Percentiles rank a stretch among this genome's conserved stretches.
These are phyloP conservation scores for Chaitophorus viminalis DNA, from an alignment of 2,888 invertebrate species.

Conservation along the genomic window DNA sequence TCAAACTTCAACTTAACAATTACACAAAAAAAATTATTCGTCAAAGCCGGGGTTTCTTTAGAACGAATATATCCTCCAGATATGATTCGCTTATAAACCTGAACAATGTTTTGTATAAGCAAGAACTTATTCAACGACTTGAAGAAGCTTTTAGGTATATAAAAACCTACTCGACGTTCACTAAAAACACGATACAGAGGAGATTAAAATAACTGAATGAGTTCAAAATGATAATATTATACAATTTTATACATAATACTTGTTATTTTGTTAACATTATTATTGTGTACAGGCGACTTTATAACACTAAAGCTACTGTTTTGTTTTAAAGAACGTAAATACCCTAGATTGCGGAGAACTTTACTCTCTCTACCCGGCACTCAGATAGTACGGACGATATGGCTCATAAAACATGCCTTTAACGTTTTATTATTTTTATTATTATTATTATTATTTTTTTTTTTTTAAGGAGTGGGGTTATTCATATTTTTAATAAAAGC, in stretches of 20 bases:
- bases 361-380: background rate
- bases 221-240: slow-evolving; percentile 10
- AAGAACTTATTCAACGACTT: background rate
- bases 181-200: background rate
- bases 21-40: background rate
- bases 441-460: background rate
- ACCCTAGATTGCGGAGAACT: background rate
- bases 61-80: background rate
- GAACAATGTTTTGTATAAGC: background rate
- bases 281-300: background rate
- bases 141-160: background rate
- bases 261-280: slow-evolving; percentile 20
- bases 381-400: background rate
- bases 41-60: background rate
- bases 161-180: background rate
- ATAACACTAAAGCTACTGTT: slow-evolving; percentile 8
- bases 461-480: background rate
- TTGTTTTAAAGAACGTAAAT: slow-evolving; percentile 40
- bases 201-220: slow-evolving; percentile 14
- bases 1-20: background rate
- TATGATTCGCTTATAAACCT: background rate
- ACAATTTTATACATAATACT: background rate
- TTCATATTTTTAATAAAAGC: background rate
- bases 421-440: background rate
- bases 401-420: slow-evolving; percentile 15